Evolutionary conservation across 1,140 invertebrate species (phyloP).

Genomic region (Drosophila lini): DNA sequence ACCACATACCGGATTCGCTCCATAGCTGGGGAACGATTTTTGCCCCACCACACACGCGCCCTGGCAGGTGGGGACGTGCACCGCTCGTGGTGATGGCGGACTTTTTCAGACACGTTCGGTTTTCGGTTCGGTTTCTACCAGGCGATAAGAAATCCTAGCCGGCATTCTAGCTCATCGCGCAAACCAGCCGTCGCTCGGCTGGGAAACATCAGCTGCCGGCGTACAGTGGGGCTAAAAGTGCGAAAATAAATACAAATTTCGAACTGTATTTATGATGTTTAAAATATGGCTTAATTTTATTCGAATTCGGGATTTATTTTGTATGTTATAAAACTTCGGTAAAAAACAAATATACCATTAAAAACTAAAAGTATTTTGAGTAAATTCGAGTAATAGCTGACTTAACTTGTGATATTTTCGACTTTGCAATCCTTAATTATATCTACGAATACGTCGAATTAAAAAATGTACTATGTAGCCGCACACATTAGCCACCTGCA

Average conservation of each 20-base stretch:
- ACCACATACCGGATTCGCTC: constrained; percentile 53
- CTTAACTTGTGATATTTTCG: neutral
- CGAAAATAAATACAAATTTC: neutral
- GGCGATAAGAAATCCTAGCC: constrained; percentile 46
- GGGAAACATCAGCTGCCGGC: constrained; percentile 5
- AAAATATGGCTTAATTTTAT: no score
- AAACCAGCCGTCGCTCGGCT: constrained; percentile 9
- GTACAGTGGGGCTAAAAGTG: constrained; percentile 12
- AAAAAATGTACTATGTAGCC: neutral
- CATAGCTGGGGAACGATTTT: constrained; percentile 49
- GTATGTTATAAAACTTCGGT: neutral
- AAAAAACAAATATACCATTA: neutral
- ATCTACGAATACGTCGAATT: neutral
- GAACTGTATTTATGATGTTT: neutral
- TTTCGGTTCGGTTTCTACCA: constrained; percentile 77
- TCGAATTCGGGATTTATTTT: neutral
- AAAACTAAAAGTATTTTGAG: no score
- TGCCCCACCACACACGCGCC: constrained; percentile 48
- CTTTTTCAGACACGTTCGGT: constrained; percentile 81
- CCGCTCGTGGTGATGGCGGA: constrained; percentile 68
- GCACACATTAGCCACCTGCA: neutral
- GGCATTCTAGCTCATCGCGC: constrained; percentile 24
- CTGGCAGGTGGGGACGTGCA: constrained; percentile 71
- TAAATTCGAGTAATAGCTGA: neutral
- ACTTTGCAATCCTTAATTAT: neutral